Evolutionary conservation across 1,140 invertebrate genomes (phyloP), one percentile per base, ranked within the genome.

Genomic region (Brachionus manjavacas): DNA sequence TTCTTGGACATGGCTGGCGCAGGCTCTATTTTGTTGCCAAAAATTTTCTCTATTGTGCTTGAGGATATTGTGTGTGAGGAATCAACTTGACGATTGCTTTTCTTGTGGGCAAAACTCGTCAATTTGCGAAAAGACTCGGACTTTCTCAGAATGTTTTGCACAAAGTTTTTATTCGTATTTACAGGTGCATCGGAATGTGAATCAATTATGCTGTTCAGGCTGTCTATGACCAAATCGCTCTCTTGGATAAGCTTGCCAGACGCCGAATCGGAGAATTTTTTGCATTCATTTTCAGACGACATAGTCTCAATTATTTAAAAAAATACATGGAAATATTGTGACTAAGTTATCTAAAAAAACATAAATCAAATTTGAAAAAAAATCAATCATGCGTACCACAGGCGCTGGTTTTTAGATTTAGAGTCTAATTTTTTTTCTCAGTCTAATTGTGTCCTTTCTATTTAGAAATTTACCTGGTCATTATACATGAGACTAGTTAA

Each of bases 101-200:
- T 72, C 46, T 72, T 72, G 35, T 41, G 28, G 1, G 68, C 31
- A 72, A 72, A 72, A 72, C 16, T 72, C 3, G 68, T 72, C 35
- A 72, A 23, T 41, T 72, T 72, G n/a, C 39, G 31, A 41, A 72
- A 72, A 20, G 68, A 72, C 31, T 72, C 68, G 14, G 68, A 72
- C 35, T 72, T 72, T 72, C 41, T 72, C 11, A 72, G 68, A 39
- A 72, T 39, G n/a, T 41, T 72, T 39, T 72, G 68, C 7, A 72
- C 68, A 72, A 72, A 72, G 41, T 72, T 72, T 72, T 41, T 72
- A 8, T 35, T 72, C 35, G 31, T 41, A 72, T 72, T 68, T 68
- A 39, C 66, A 31, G 25, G 9, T 31, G 66, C 20, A 14, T 72
- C 31, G 68, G 72, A 76, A 76, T 76, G 72, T 31, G 72, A 76